A percentile compares a stretch with the other conserved stretches of the same genome.
These are phyloP conservation scores for Pseudolaguvia tuberculata DNA, from an alignment of 2,113 vertebrate genomes.

Conservation along the genomic window DNA sequence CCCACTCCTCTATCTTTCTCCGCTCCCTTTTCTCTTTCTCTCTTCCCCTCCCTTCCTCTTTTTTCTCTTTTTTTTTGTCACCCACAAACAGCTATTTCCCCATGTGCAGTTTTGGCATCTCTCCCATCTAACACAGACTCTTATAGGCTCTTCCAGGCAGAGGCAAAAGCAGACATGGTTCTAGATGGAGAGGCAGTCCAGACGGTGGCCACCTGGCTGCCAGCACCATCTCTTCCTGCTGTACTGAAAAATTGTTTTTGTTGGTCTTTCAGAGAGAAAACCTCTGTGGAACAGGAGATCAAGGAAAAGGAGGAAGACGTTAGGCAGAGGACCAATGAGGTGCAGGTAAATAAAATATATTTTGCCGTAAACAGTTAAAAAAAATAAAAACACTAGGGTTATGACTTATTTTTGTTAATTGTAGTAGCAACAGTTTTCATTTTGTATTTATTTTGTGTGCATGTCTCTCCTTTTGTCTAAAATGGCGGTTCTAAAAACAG, in stretches of 20 bases:
- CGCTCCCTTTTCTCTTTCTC: slow-evolving; percentile 49
- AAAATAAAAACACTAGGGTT: too few species aligned
- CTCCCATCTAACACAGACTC: neutral
- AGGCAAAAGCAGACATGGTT: slow-evolving; percentile 65
- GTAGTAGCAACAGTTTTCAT: neutral
- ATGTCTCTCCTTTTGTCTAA: too few species aligned
- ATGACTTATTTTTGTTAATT: neutral
- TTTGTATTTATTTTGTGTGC: neutral
- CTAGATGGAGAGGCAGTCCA: slow-evolving; percentile 74
- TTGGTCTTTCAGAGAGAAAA: slow-evolving; percentile 97
- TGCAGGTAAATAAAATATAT: slow-evolving; percentile 87
- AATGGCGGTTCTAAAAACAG: slow-evolving; percentile 11
- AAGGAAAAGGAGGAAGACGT: slow-evolving; percentile 93
- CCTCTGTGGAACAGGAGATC: slow-evolving; percentile 89
- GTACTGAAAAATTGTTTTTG: slow-evolving; percentile 90
- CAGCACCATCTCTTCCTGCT: slow-evolving; percentile 74
- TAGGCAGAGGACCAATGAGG: slow-evolving; percentile 83
- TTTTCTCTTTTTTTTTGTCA: slow-evolving; percentile 31
- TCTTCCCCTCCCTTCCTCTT: slow-evolving; percentile 49
- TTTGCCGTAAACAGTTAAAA: too few species aligned
- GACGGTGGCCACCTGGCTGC: slow-evolving; percentile 68
- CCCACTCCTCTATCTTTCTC: slow-evolving; percentile 46
- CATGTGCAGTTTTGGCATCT: slow-evolving; percentile 36
- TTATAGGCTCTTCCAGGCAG: slow-evolving; percentile 24
- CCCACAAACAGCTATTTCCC: slow-evolving; percentile 54